phyloP scores from a whole-genome alignment of 2,888 invertebrate genomes.

The Heliconius hortense region DNA sequence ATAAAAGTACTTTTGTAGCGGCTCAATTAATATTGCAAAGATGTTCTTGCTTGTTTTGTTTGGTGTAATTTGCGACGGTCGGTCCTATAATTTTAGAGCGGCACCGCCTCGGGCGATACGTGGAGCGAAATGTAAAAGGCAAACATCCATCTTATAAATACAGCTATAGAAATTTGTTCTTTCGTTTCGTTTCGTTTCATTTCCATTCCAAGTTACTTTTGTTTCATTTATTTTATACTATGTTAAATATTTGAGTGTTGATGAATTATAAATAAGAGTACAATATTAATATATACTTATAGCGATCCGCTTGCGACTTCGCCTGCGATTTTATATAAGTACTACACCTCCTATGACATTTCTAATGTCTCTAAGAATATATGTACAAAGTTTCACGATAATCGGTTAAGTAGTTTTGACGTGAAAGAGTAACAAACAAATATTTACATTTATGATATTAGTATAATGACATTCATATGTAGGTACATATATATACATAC shows the following conservation, averaged over 20 bases:
- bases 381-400: no score
- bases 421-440: no score
- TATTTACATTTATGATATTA: no score
- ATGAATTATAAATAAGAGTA: not conserved
- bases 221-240: slow-evolving; percentile 9
- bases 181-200: slow-evolving; percentile 11
- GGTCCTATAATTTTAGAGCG: slow-evolving; percentile 37
- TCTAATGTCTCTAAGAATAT: no score
- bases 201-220: slow-evolving; percentile 14
- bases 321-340: no score
- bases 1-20: slow-evolving; percentile 30
- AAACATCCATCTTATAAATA: slow-evolving; percentile 36
- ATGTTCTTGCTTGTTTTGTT: slow-evolving; percentile 33
- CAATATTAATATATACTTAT: not conserved
- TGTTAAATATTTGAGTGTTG: not conserved
- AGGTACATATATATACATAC: no score
- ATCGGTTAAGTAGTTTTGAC: no score
- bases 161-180: slow-evolving; percentile 23
- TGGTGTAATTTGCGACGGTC: slow-evolving; percentile 38
- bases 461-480: no score
- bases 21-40: slow-evolving; percentile 38
- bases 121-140: slow-evolving; percentile 36
- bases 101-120: slow-evolving; percentile 34
- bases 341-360: no score
- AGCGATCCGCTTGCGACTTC: no score